Percentiles rank a stretch among this genome's conserved stretches.
Conservation (phyloP, 2,113 vertebrate species). For the Cricetomys ansorgei region DNA sequence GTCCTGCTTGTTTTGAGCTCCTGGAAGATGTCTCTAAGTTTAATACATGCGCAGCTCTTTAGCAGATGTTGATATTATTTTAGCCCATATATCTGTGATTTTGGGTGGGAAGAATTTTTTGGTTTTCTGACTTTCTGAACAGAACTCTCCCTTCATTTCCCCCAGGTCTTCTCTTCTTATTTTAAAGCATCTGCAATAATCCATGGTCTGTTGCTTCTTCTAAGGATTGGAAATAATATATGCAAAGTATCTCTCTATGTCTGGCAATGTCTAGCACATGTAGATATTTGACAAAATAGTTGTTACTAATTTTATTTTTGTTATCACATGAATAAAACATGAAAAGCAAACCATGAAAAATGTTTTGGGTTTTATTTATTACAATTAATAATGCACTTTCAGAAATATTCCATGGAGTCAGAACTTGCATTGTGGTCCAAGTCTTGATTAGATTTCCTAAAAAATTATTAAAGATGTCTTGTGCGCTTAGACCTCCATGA, state of each 20-base stretch:
- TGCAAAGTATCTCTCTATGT: conserved; percentile 69
- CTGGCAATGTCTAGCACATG: conserved; percentile 73
- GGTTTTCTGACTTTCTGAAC: conserved; percentile 35
- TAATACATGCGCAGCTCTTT: conserved; percentile 25
- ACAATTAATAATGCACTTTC: conserved; percentile 57
- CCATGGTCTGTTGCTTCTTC: conserved; percentile 8
- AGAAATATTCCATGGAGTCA: not conserved
- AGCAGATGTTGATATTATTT: conserved; percentile 55
- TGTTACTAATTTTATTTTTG: conserved; percentile 76
- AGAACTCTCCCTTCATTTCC: conserved; percentile 55
- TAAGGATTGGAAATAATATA: conserved; percentile 55
- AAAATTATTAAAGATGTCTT: not conserved
- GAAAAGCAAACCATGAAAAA: conserved; percentile 56
- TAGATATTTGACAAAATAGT: conserved; percentile 73
- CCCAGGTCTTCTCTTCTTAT: conserved; percentile 36
- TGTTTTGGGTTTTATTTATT: conserved; percentile 63
- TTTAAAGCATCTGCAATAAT: conserved; percentile 61
- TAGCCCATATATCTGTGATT: conserved; percentile 27
- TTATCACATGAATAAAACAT: conserved; percentile 70
- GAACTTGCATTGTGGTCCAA: not conserved
- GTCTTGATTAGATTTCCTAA: conserved; percentile 11
- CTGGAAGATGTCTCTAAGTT: conserved; percentile 36
- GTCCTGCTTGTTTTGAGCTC: not conserved
- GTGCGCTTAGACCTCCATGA: not conserved
- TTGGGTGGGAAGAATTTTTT: conserved; percentile 42